These are phyloP conservation scores for Amyelois transitella DNA, from an alignment of 1,140 invertebrate genomes.

Conservation along the genomic window DNA sequence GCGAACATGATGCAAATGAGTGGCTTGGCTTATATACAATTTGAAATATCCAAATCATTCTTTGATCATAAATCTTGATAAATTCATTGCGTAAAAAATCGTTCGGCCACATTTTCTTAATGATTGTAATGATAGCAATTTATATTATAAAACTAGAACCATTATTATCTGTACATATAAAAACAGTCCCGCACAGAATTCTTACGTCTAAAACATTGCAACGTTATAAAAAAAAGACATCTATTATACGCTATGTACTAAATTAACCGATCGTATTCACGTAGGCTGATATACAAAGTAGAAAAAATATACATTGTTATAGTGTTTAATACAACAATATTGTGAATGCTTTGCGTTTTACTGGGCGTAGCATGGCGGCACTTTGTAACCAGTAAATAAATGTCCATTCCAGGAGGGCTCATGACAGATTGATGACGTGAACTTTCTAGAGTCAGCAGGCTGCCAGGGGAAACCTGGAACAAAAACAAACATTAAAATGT, in stretches of 20 bases:
- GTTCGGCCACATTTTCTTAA: background rate
- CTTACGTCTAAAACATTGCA: constrained; percentile 51
- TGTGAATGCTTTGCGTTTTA: constrained; percentile 8
- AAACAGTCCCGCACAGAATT: constrained; percentile 41
- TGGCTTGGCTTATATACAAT: constrained; percentile 39
- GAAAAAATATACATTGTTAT: constrained; percentile 70
- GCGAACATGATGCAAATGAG: constrained; percentile 18
- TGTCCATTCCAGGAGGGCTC: background rate
- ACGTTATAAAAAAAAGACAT: constrained; percentile 47
- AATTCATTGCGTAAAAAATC: constrained; percentile 8
- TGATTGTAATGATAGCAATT: background rate
- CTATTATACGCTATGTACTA: constrained; percentile 37
- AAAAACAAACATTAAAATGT: background rate
- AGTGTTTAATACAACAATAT: constrained; percentile 23
- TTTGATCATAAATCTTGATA: constrained; percentile 12
- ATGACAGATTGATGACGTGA: background rate
- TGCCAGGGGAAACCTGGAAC: constrained; percentile 9
- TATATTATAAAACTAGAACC: constrained; percentile 16
- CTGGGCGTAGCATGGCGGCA: background rate
- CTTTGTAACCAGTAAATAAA: constrained; percentile 12
- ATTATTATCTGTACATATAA: constrained; percentile 32
- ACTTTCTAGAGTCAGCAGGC: constrained; percentile 1
- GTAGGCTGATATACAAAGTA: constrained; percentile 63
- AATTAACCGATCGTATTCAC: constrained; percentile 38
- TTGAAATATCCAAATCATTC: constrained; percentile 10